phyloP scores from a whole-genome alignment of 2,888 invertebrate species.

The Drosophila helvetica region DNA sequence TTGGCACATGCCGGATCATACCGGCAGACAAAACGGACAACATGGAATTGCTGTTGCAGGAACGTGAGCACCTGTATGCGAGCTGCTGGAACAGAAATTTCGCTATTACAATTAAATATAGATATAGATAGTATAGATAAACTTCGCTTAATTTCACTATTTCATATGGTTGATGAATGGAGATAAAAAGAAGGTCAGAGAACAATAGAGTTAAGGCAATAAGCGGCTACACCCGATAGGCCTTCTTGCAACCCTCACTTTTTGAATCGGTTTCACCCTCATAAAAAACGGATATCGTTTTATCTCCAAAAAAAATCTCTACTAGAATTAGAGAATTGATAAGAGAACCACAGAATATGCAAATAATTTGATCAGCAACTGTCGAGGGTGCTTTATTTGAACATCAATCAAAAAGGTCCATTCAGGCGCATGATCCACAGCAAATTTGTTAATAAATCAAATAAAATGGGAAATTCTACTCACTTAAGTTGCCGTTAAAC shows the following conservation, averaged over 20 bases:
- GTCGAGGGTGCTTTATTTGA: slow-evolving; percentile 24
- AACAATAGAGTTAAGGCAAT: slow-evolving; percentile 1
- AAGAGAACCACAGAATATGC: slow-evolving; percentile 43
- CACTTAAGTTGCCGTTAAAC: background rate
- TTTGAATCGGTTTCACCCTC: background rate
- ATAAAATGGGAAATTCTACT: background rate
- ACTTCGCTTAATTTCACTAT: slow-evolving; percentile 7
- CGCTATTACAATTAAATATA: background rate
- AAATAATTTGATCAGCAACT: slow-evolving; percentile 39
- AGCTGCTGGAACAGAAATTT: background rate
- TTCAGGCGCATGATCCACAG: slow-evolving; percentile 37
- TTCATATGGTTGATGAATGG: background rate
- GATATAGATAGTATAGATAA: too few species aligned
- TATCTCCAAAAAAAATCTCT: slow-evolving; percentile 43
- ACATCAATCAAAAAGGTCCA: slow-evolving; percentile 54
- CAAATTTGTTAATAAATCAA: background rate
- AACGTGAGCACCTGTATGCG: too few species aligned
- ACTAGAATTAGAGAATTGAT: slow-evolving; percentile 2
- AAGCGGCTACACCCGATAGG: background rate
- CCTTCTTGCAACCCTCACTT: background rate
- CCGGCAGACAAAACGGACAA: too few species aligned
- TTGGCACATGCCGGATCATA: too few species aligned
- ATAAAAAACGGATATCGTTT: slow-evolving; percentile 12
- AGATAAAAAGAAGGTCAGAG: background rate
- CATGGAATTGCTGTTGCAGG: too few species aligned